Base-by-base conservation (phyloP, 2,113 vertebrate species). In the Ptychochromis oligacanthus region DNA sequence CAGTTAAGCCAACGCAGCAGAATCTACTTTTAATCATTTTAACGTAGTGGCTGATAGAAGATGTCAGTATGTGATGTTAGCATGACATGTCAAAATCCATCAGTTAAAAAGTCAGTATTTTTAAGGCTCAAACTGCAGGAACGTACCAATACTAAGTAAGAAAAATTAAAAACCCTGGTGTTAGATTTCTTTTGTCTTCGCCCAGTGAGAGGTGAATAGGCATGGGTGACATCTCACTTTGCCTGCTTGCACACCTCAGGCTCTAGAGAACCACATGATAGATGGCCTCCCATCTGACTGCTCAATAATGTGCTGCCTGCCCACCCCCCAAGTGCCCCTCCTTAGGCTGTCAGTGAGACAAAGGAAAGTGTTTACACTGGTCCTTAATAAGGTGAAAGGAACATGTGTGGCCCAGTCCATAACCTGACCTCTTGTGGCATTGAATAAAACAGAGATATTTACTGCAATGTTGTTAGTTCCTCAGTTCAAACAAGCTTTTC, bases 321-420 rank as follows among this genome's bases (percentile, higher is more conserved):
- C 38, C 31, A 24, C 22, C 54, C 58, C 34, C 57, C 2, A 17
- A 82, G 70, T 60, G 43, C 49, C 74, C 58, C 80, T 70, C 46
- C 76, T 43, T 79, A 60, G 20, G 83, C 80, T 88, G 79, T 90
- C 80, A 74, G 12, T 7, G 43, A 85, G 80, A 94, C 93, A 94
- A 93, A 92, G 88, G 93, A 88, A 77, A 76, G 85, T 90, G 89
- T 94, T 95, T 93, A 57, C 83, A 40, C 82, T 54, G 76, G 62
- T 77, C 76, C 79, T 93, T 91, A 90, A 86, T 88, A 52, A 86
- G 82, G 83, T 46, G 9, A 72, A 75, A 62, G 81, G 88, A 83
- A 74, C 88, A 75, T 84, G 86, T 93, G 90, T 87, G 90, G 85
- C 83, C 84, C 55, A 52, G 79, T 84, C 77, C 58, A 77, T 74